Base-by-base conservation (phyloP, 2,888 invertebrate genomes). In the Oxycera nigricornis region DNA sequence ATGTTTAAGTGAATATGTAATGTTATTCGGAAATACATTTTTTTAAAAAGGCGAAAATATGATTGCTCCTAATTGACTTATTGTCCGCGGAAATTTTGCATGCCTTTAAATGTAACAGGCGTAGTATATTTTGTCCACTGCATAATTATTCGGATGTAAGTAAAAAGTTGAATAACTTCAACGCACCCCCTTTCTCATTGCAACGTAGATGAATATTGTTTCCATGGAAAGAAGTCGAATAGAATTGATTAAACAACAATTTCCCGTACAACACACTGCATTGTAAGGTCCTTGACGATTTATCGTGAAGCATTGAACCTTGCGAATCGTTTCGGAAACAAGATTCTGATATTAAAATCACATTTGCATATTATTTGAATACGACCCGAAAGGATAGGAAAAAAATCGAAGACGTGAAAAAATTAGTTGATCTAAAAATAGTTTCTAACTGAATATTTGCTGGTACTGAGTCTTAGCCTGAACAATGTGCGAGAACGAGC, bases 401-500 rank as follows among this genome's bases (percentile, higher is more conserved):
- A 30, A 31, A 70, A 50, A 68, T 55, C 24, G 30, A 28, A 31
- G 31, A 17, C 22, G 14, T 22, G 31, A 30, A 67, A 22, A 24
- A 39, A 31, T 35, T 55, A 14, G 31, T 55, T 70, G 20, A 24
- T 70, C 70, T 70, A 70, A 70, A 70, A 70, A 70, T 70, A 70
- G 55, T 52, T 70, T 31, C 65, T 24, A 41, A 52, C 20, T 22
- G 52, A 52, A 70, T 14, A 67, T 31, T 20, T 4, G 11, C 11
- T 22, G 39, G 30, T 3, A 17, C 20, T 17, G 31, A 22, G 30
- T 4, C 6, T 39, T 22, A 14, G 2, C 20, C n/a, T 39, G 65
- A 20, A 31, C 70, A 78, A 81, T 82, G 83, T 80, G 80, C 65
- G 83, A 83, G 75, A 80, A 80, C 77, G 84, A 84, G 79, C 80